phyloP scores from a whole-genome alignment of 2,113 vertebrate genomes.

The Salvator merianae region DNA sequence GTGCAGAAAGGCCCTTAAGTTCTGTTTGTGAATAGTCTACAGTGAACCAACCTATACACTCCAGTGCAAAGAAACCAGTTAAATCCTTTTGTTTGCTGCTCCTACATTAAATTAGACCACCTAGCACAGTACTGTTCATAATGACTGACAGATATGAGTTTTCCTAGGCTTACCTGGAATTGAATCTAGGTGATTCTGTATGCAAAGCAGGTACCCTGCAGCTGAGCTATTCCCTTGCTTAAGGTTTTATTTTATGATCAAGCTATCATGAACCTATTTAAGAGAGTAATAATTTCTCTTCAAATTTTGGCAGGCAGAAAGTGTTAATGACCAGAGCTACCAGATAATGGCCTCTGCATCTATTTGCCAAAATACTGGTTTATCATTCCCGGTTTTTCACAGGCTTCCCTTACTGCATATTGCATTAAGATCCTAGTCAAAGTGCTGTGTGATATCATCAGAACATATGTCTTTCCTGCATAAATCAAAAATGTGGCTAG shows the following conservation, averaged over 20 bases:
- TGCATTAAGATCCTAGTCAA: neutral
- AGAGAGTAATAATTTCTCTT: neutral
- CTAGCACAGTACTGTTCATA: too few species aligned
- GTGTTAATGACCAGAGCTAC: neutral
- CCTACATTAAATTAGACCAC: too few species aligned
- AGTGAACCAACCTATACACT: too few species aligned
- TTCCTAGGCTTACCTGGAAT: too few species aligned
- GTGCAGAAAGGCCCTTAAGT: too few species aligned
- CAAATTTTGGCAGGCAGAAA: neutral
- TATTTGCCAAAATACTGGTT: too few species aligned
- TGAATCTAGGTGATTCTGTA: too few species aligned
- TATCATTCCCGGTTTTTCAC: neutral
- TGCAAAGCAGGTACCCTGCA: too few species aligned
- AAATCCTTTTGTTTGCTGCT: too few species aligned
- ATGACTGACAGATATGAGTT: too few species aligned
- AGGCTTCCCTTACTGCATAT: neutral
- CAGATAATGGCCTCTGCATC: neutral
- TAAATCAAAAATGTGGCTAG: neutral
- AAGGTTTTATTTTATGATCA: neutral
- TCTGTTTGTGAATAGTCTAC: too few species aligned
- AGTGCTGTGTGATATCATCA: neutral
- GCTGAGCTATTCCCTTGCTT: neutral
- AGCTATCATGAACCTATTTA: neutral
- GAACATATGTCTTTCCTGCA: neutral
- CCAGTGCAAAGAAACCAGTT: too few species aligned